Conservation (phyloP, 1,140 invertebrate genomes). For the Himalopsyche phryganea region DNA sequence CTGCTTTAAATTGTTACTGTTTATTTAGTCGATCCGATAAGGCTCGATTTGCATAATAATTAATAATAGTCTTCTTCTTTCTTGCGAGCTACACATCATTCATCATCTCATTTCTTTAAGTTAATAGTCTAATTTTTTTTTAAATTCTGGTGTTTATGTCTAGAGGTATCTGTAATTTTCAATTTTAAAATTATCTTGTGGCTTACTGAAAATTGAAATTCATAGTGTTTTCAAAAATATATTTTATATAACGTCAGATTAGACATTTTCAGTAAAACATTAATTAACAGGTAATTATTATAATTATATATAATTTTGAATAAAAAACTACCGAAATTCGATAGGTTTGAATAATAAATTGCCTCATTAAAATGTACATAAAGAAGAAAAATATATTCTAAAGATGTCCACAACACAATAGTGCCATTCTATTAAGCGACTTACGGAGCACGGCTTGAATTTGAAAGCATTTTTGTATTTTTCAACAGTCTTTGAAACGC, state of each 20-base stretch:
- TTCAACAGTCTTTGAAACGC: neutral
- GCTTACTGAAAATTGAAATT: constrained; percentile 3
- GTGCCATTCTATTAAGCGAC: too few relatives aligned
- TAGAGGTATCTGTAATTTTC: constrained; percentile 23
- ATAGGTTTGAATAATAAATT: neutral
- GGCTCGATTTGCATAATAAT: too few relatives aligned
- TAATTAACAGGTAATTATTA: too few relatives aligned
- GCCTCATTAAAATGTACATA: neutral
- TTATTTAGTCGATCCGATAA: neutral
- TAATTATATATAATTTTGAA: neutral
- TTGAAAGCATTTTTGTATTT: too few relatives aligned
- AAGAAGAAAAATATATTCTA: neutral
- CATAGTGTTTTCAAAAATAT: neutral
- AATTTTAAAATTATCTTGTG: constrained; percentile 20
- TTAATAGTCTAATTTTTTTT: constrained; percentile 24
- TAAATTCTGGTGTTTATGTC: constrained; percentile 27
- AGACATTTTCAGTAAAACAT: too few relatives aligned
- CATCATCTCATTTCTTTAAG: constrained; percentile 22
- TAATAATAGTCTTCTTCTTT: too few relatives aligned
- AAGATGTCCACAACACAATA: too few relatives aligned
- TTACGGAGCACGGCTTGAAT: too few relatives aligned
- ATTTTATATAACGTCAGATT: neutral
- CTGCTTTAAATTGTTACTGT: neutral
- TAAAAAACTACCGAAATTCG: neutral
- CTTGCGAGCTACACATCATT: constrained; percentile 13